Evolutionary conservation across 2,797 vertebrate genomes (phyloP).

Genomic region (Nyctalus aviator): DNA sequence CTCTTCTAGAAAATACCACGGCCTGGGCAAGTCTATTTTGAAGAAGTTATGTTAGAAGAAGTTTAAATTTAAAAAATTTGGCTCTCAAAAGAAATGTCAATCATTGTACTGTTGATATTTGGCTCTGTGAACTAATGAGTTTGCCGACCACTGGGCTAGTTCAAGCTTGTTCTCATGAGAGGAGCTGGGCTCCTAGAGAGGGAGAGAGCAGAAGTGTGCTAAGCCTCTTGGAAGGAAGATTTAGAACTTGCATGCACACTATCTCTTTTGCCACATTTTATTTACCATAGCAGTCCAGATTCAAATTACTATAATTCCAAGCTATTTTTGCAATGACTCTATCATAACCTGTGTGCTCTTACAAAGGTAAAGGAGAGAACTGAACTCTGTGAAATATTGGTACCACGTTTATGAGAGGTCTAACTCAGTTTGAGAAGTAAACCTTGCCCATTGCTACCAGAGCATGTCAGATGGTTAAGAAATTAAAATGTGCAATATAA

Average conservation of each 20-base stretch:
- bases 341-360: background rate
- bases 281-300: background rate
- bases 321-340: background rate
- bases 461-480: background rate
- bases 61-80: no score
- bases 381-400: background rate
- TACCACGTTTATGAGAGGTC: background rate
- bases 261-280: background rate
- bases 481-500: background rate
- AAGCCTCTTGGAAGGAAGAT: background rate
- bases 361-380: background rate
- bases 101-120: no score
- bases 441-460: background rate
- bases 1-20: no score
- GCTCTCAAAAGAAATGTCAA: no score
- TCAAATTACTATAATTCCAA: background rate
- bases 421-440: conserved; percentile 28
- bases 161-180: background rate
- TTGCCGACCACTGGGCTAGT: background rate
- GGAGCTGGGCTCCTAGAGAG: background rate
- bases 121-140: no score
- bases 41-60: no score
- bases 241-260: background rate
- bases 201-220: background rate
- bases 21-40: no score